A percentile compares a stretch with the other conserved stretches of the same genome.
These are phyloP conservation scores for Lophius piscatorius DNA, from an alignment of 2,113 vertebrate genomes.

Conservation along the genomic window DNA sequence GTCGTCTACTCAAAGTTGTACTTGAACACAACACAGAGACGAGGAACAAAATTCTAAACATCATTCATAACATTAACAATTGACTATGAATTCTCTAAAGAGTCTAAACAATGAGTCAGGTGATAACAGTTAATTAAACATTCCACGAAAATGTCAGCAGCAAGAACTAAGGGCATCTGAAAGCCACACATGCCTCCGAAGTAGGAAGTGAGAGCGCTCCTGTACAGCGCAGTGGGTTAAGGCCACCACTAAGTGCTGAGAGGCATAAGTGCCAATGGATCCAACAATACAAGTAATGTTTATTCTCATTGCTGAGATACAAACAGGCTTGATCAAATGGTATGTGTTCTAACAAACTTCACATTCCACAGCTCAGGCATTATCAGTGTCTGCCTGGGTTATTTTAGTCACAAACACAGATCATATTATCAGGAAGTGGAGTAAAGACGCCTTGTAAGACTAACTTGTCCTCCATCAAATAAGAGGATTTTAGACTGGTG, in stretches of 20 bases:
- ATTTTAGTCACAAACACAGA: slow-evolving; percentile 38
- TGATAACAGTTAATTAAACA: not conserved
- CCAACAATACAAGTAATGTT: slow-evolving; percentile 18
- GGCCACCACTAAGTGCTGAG: not conserved
- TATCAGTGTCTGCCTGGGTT: slow-evolving; percentile 22
- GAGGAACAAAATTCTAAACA: not conserved
- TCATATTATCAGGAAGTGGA: slow-evolving; percentile 24
- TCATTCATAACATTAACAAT: not conserved
- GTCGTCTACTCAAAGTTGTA: not conserved
- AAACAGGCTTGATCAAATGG: slow-evolving; percentile 10
- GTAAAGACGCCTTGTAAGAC: slow-evolving; percentile 6
- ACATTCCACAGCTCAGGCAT: slow-evolving; percentile 16
- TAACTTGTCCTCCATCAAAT: not conserved
- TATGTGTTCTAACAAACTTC: slow-evolving; percentile 51
- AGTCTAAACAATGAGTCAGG: not conserved
- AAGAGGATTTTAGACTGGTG: no score
- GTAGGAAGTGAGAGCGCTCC: no score
- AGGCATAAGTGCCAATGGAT: not conserved
- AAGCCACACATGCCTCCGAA: not conserved
- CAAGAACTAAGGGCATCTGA: not conserved
- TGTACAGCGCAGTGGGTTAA: not conserved
- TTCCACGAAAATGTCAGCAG: no score
- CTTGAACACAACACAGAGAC: not conserved
- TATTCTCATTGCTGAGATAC: slow-evolving; percentile 3
- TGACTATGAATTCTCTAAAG: not conserved